A percentile compares a stretch with the other conserved stretches of the same genome.
Conservation (phyloP, 2,888 invertebrate genomes). For the Brachypterus glaber region DNA sequence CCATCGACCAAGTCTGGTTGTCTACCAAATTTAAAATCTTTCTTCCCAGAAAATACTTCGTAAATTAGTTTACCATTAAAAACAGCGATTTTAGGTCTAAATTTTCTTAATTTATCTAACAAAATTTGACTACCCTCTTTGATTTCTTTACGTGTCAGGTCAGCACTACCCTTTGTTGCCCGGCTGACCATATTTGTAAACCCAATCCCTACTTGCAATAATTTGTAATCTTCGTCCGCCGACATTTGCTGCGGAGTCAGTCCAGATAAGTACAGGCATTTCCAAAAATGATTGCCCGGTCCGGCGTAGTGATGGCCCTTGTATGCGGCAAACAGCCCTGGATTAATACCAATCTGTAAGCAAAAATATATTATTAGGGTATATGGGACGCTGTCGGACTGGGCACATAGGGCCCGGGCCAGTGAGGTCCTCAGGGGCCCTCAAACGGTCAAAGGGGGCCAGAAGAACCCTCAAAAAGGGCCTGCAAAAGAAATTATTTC, state of each 20-base stretch:
- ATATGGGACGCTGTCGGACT: neutral
- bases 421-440: too few relatives aligned
- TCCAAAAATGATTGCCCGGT: conserved; percentile 99
- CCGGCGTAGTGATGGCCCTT: conserved; percentile 98
- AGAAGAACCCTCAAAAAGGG: too few relatives aligned
- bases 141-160: conserved; percentile 87
- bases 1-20: conserved; percentile 91
- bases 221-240: conserved; percentile 90
- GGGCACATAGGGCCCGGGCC: neutral
- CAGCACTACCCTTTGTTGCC: conserved; percentile 92
- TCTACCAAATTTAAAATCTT: conserved; percentile 93
- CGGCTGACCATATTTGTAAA: conserved; percentile 97
- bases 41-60: conserved; percentile 94
- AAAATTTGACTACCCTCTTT: conserved; percentile 86
- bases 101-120: conserved; percentile 81
- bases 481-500: too few relatives aligned
- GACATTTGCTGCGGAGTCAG: conserved; percentile 92
- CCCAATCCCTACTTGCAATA: conserved; percentile 89
- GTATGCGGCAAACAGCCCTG: conserved; percentile 93
- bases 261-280: conserved; percentile 89
- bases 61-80: conserved; percentile 99
- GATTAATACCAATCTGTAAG: conserved; percentile 94
- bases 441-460: too few relatives aligned
- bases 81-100: conserved; percentile 91
- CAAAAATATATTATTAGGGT: neutral